Conservation (phyloP, 1,140 invertebrate species). For the Lasaia peninsularis region DNA sequence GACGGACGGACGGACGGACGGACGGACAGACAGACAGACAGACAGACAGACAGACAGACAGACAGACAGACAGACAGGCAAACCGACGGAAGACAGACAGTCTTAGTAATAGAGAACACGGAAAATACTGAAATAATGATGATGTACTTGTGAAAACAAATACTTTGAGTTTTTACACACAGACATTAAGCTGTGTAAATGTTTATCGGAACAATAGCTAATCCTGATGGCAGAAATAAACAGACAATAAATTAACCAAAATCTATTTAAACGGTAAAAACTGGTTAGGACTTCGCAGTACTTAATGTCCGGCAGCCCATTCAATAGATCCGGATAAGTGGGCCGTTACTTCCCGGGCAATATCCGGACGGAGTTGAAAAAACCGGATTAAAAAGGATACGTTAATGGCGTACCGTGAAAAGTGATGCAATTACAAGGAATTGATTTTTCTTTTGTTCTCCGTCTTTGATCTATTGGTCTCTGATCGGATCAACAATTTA, state of each 20-base stretch:
- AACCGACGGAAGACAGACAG: no score
- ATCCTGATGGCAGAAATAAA: neutral
- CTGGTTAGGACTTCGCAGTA: conserved; percentile 39
- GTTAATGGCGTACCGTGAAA: conserved; percentile 56
- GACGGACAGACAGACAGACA: no score
- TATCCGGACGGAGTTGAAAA: conserved; percentile 58
- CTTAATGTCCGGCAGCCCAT: conserved; percentile 55
- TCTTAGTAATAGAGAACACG: no score
- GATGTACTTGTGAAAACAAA: no score
- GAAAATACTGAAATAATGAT: no score
- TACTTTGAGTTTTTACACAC: no score
- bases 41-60: no score
- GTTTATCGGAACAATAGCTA: neutral
- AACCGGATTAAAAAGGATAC: conserved; percentile 62
- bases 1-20: no score
- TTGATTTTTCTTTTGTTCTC: conserved; percentile 57
- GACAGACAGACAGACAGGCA: no score
- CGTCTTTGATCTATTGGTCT: conserved; percentile 25
- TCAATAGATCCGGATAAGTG: conserved; percentile 62
- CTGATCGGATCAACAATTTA: conserved; percentile 16
- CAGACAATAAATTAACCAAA: conserved; percentile 20
- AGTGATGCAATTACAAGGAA: conserved; percentile 61
- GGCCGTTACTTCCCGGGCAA: conserved; percentile 56
- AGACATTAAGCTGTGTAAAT: neutral
- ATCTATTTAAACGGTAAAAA: conserved; percentile 34